phyloP scores from a whole-genome alignment of 2,888 invertebrate species.

The Diploptera punctata region DNA sequence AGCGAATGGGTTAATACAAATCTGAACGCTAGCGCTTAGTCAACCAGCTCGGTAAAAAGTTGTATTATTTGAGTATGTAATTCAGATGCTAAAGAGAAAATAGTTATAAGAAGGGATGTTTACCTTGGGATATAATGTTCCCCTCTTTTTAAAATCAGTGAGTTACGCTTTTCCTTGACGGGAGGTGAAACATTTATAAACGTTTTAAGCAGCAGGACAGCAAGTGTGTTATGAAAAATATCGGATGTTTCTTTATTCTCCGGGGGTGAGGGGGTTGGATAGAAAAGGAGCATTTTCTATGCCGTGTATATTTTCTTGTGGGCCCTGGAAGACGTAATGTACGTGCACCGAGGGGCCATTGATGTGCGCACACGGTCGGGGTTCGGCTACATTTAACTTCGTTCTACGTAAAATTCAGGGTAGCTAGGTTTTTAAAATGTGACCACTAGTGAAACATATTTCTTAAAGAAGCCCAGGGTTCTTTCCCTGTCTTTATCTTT shows the following conservation, averaged over 20 bases:
- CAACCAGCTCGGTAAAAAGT: no score
- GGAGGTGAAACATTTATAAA: neutral
- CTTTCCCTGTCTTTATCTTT: neutral
- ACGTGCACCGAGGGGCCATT: conserved; percentile 33
- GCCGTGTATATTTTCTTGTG: conserved; percentile 30
- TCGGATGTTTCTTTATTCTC: neutral
- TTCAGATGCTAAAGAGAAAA: no score
- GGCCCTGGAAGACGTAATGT: conserved; percentile 27
- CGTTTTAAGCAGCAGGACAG: neutral
- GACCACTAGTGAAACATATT: conserved; percentile 21
- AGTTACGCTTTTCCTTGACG: neutral
- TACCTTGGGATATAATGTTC: no score
- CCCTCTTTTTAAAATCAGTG: no score
- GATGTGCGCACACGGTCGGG: conserved; percentile 10
- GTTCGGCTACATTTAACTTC: conserved; percentile 31
- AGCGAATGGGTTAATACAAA: no score
- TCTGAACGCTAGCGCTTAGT: no score
- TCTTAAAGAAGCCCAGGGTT: conserved; percentile 16
- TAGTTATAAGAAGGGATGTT: no score
- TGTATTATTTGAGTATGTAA: no score
- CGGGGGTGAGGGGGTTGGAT: neutral
- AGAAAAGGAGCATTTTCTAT: conserved; percentile 19
- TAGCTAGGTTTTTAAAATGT: conserved; percentile 31
- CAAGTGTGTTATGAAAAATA: conserved; percentile 7
- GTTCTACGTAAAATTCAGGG: neutral